Conservation (phyloP, 1,140 invertebrate species). For the Zophobas morio region DNA sequence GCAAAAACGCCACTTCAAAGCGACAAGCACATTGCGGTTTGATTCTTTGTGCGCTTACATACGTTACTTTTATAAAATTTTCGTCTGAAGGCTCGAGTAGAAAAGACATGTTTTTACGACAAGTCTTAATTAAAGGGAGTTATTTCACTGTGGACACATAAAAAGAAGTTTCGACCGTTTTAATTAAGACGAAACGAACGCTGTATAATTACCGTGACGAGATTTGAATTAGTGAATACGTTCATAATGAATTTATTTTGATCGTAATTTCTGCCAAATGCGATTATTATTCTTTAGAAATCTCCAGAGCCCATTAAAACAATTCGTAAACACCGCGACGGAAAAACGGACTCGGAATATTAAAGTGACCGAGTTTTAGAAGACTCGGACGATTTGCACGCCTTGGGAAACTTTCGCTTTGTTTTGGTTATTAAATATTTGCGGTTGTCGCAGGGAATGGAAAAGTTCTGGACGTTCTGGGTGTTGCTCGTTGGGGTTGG, state of each 20-base stretch:
- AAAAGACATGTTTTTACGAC: background rate
- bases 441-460: conserved; percentile 6
- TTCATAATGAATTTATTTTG: conserved; percentile 11
- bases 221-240: background rate
- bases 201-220: background rate
- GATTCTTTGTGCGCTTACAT: too few species aligned
- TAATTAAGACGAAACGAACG: background rate
- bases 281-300: conserved; percentile 3
- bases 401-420: conserved; percentile 9
- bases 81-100: background rate
- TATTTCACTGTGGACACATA: background rate
- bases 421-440: conserved; percentile 33
- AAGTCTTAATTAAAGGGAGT: background rate
- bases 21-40: too few species aligned
- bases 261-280: background rate
- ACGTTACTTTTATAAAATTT: too few species aligned
- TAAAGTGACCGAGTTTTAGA: conserved; percentile 17
- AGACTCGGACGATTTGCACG: conserved; percentile 7
- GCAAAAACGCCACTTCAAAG: too few species aligned
- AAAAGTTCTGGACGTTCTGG: conserved; percentile 8
- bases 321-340: background rate
- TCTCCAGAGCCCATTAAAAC: conserved; percentile 16
- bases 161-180: background rate
- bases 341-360: conserved; percentile 23
- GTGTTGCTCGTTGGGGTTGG: background rate